A percentile compares a stretch with the other conserved stretches of the same genome.
phyloP scores from a whole-genome alignment of 2,888 invertebrate species.

The Drosophila suboccidentalis region DNA sequence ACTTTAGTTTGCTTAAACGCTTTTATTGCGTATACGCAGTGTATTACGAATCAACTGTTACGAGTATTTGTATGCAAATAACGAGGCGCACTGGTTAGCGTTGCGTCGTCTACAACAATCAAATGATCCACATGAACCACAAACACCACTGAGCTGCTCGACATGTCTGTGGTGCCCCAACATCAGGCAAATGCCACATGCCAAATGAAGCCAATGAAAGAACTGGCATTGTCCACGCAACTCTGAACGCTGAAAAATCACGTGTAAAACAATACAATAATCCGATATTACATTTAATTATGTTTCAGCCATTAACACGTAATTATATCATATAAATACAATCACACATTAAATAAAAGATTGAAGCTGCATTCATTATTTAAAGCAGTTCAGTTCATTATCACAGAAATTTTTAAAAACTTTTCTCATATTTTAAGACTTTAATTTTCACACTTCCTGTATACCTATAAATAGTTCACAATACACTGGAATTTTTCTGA shows the following conservation, averaged over 20 bases:
- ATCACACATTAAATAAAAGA: background rate
- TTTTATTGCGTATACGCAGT: constrained; percentile 76
- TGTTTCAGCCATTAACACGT: constrained; percentile 58
- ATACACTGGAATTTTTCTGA: background rate
- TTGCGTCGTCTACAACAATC: constrained; percentile 31
- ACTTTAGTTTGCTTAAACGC: constrained; percentile 45
- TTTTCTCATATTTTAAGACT: background rate
- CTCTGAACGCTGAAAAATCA: constrained; percentile 6
- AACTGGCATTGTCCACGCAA: constrained; percentile 36
- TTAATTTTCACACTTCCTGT: constrained; percentile 2
- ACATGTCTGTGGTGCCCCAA: constrained; percentile 7
- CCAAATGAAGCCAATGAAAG: constrained; percentile 64
- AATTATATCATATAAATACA: constrained; percentile 35
- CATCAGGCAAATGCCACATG: constrained; percentile 43
- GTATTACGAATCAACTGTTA: constrained; percentile 54
- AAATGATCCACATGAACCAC: constrained; percentile 57
- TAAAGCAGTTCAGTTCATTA: background rate
- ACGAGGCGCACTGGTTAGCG: constrained; percentile 23
- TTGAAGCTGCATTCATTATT: background rate
- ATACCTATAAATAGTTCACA: constrained; percentile 1
- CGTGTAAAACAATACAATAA: constrained; percentile 6
- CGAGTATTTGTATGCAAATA: constrained; percentile 55
- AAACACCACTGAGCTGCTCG: constrained; percentile 33
- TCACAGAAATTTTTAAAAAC: background rate
- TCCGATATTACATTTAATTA: constrained; percentile 49